Evolutionary conservation across 2,888 invertebrate genomes (phyloP).

Genomic region (Sialis fuliginosa): DNA sequence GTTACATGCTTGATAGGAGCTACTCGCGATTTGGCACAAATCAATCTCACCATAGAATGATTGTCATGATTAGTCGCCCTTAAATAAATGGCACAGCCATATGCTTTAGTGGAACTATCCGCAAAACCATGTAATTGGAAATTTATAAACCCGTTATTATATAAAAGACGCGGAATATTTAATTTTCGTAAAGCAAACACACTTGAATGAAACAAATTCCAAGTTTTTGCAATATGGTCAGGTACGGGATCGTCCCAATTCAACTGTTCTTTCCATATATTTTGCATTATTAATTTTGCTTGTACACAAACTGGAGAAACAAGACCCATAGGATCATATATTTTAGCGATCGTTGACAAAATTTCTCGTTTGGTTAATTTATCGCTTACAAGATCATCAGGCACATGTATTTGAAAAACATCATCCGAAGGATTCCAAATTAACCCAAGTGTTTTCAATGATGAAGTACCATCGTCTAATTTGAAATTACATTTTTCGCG

Average conservation of each 20-base stretch:
- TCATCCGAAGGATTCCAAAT: background rate
- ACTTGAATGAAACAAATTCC: too few relatives aligned
- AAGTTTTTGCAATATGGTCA: too few relatives aligned
- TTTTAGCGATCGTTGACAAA: background rate
- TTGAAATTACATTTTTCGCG: conserved; percentile 1
- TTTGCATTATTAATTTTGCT: background rate
- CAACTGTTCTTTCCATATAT: background rate
- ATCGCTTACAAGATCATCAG: background rate
- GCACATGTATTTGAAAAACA: background rate
- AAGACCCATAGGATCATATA: background rate
- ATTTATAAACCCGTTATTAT: too few relatives aligned
- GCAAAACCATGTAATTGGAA: background rate
- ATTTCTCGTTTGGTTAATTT: background rate
- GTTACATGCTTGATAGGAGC: background rate
- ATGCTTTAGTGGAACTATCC: conserved; percentile 1
- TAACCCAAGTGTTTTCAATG: background rate
- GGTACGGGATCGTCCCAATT: background rate
- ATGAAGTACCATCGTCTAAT: background rate
- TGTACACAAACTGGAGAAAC: background rate
- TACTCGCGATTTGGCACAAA: background rate
- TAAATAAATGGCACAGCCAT: conserved; percentile 1
- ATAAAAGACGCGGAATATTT: too few relatives aligned
- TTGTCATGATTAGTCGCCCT: background rate
- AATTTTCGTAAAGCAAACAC: too few relatives aligned
- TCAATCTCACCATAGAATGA: background rate